Evolutionary conservation across 2,888 invertebrate genomes (phyloP).

Genomic region (Nasonovia ribisnigri): DNA sequence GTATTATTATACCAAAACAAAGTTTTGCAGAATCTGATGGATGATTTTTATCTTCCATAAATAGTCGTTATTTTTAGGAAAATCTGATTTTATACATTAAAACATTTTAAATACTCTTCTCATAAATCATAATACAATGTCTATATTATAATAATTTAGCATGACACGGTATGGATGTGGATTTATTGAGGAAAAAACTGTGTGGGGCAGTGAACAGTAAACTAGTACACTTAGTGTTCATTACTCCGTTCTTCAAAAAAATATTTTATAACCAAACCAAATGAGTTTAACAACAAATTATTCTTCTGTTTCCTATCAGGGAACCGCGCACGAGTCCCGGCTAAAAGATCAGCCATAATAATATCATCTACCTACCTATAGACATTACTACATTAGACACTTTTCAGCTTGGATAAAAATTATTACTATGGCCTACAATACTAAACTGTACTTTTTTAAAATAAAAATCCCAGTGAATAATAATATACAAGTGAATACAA

Average conservation of each 20-base stretch:
- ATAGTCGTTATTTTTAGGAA: not conserved
- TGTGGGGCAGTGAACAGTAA: not conserved
- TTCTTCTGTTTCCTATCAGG: not conserved
- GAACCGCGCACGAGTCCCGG: not conserved
- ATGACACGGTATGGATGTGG: not conserved
- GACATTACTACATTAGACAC: too few species aligned
- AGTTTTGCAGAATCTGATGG: too few species aligned
- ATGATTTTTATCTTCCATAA: not conserved
- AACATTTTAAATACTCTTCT: not conserved
- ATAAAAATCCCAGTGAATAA: not conserved
- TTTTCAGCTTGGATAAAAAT: not conserved
- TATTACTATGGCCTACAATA: not conserved
- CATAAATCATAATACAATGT: not conserved
- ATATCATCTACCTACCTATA: not conserved
- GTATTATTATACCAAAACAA: too few species aligned
- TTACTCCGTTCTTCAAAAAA: not conserved
- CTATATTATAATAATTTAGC: not conserved
- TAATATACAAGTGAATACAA: not conserved
- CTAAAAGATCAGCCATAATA: not conserved
- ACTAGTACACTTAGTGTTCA: not conserved
- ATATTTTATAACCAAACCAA: not conserved
- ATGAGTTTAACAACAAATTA: not conserved
- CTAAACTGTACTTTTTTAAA: not conserved
- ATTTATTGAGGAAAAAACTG: not conserved
- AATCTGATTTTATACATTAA: not conserved